phyloP scores from a whole-genome alignment of 1,140 invertebrate genomes.

The Chelonus insularis region DNA sequence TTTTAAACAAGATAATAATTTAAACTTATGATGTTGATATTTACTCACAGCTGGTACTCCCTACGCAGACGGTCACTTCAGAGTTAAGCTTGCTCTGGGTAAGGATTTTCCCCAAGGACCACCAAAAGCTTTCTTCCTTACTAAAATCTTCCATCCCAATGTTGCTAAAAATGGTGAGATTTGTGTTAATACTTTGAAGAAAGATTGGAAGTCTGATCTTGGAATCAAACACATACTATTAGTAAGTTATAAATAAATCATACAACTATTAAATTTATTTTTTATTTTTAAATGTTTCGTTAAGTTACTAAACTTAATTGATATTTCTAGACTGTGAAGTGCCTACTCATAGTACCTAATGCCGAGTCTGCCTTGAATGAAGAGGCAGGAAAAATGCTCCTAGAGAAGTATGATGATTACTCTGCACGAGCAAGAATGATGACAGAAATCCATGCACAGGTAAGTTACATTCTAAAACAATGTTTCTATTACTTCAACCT shows the following conservation, averaged over 20 bases:
- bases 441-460: slow-evolving; percentile 90
- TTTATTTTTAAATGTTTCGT: slow-evolving; percentile 2
- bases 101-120: slow-evolving; percentile 93
- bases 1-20: slow-evolving; percentile 1
- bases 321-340: slow-evolving; percentile 79
- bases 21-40: too few relatives aligned
- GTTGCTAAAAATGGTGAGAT: slow-evolving; percentile 93
- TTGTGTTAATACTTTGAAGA: slow-evolving; percentile 96
- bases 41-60: slow-evolving; percentile 75
- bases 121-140: slow-evolving; percentile 93
- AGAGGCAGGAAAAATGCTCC: slow-evolving; percentile 87
- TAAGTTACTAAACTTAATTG: too few relatives aligned
- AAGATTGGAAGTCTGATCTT: slow-evolving; percentile 95
- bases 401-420: slow-evolving; percentile 92
- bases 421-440: slow-evolving; percentile 88
- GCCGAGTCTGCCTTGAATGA: slow-evolving; percentile 93
- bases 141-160: slow-evolving; percentile 98
- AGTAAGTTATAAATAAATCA: too few relatives aligned
- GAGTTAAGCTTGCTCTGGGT: slow-evolving; percentile 86
- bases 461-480: slow-evolving; percentile 46
- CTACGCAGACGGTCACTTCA: slow-evolving; percentile 82
- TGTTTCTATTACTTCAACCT: too few relatives aligned
- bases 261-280: too few relatives aligned
- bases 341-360: slow-evolving; percentile 91
- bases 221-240: slow-evolving; percentile 95